A percentile compares a stretch with the other conserved stretches of the same genome.
These are phyloP conservation scores for Penaeus japonicus DNA, from an alignment of 1,140 invertebrate species.

Conservation along the genomic window DNA sequence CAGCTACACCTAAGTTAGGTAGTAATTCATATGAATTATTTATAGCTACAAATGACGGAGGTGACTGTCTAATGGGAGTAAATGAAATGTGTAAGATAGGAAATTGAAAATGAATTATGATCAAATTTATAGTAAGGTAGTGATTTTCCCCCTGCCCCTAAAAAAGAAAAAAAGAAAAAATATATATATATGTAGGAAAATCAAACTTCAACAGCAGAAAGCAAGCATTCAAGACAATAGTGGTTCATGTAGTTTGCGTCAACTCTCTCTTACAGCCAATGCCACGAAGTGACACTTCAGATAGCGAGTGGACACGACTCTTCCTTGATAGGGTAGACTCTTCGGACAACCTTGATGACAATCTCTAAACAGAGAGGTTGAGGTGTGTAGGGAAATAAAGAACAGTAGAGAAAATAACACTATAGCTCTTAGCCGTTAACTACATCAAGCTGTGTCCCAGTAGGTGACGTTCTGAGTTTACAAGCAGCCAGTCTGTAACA, in stretches of 20 bases:
- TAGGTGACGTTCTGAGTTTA: slow-evolving; percentile 34
- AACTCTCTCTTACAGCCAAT: slow-evolving; percentile 46
- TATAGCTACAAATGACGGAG: no score
- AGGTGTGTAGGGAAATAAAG: slow-evolving; percentile 35
- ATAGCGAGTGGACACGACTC: slow-evolving; percentile 58
- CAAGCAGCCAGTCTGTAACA: slow-evolving; percentile 1
- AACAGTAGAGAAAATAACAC: not conserved
- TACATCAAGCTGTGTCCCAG: slow-evolving; percentile 1
- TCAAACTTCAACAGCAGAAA: no score
- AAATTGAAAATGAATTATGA: no score
- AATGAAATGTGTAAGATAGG: no score
- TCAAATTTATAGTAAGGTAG: no score
- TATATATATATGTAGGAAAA: no score
- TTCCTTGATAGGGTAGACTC: slow-evolving; percentile 58
- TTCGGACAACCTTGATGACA: slow-evolving; percentile 45
- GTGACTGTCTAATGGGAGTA: no score
- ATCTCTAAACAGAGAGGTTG: slow-evolving; percentile 19
- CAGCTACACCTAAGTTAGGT: no score
- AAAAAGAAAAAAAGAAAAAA: no score
- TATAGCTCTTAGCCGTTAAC: not conserved
- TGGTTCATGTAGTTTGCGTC: not conserved
- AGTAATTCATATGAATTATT: no score
- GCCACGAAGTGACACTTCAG: slow-evolving; percentile 52
- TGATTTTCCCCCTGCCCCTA: no score
- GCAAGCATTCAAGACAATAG: not conserved